Evolutionary conservation across 2,888 invertebrate species (phyloP).

Genomic region (Mesorhabditis spiculigera): DNA sequence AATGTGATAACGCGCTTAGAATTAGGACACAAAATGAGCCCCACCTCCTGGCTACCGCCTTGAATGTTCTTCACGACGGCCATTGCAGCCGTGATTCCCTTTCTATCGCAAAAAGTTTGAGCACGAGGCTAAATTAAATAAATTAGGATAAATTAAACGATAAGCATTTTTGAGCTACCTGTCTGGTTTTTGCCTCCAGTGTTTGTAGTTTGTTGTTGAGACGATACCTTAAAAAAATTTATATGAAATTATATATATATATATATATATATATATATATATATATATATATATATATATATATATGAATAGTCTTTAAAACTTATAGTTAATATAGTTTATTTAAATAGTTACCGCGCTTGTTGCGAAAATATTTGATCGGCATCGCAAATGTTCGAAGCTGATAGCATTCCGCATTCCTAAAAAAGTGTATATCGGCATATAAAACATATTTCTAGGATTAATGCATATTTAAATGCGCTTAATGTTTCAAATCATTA

Average conservation of each 20-base stretch:
- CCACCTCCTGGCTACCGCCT: constrained; percentile 42
- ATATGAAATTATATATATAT: neutral
- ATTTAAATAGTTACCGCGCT: constrained; percentile 14
- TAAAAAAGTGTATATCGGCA: neutral
- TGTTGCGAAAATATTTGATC: constrained; percentile 47
- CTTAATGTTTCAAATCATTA: too few species aligned
- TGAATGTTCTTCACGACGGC: constrained; percentile 46
- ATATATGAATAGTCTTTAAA: neutral
- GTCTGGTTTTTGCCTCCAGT: constrained; percentile 44
- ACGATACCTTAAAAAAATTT: constrained; percentile 29
- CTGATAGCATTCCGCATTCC: constrained; percentile 36
- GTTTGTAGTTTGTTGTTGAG: constrained; percentile 50
- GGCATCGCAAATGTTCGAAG: constrained; percentile 51
- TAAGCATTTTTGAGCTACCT: constrained; percentile 21
- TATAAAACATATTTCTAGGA: constrained; percentile 9
- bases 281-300: neutral
- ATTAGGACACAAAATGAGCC: too few species aligned
- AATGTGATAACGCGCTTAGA: neutral
- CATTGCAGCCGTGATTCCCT: constrained; percentile 51
- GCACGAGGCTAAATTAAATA: constrained; percentile 30
- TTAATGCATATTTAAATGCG: too few species aligned
- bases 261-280: neutral
- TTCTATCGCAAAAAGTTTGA: constrained; percentile 48
- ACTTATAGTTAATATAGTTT: neutral
- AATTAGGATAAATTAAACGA: neutral